Base-by-base conservation (phyloP, 2,888 invertebrate genomes). In the Cataglyphis cursor region DNA sequence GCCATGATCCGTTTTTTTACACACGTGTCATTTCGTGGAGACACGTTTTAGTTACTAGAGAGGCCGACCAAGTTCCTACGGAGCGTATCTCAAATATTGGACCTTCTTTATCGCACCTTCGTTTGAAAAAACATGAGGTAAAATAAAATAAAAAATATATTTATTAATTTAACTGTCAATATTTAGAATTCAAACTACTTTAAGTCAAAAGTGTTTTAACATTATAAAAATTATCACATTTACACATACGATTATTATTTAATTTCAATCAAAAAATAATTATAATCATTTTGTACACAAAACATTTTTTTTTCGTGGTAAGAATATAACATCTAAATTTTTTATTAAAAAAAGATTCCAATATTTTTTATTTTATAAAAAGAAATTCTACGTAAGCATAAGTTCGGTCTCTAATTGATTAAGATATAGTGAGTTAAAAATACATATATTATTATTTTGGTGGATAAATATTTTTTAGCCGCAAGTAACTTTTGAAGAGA, bases 401-500 rank as follows among this genome's bases (percentile, higher is more conserved):
- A 74, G 10, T 76, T 51, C 21, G 5, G n/a, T 54, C 18, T 54
- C 3, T 38, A 12, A 18, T 4, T 35, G 6, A 24, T 38, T 38
- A 8, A 51, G 6, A 6, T 6, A 2, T 18, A 12, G 12, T 73
- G 8, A 44, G 15, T 51, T 74, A 44, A 74, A 21, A 9, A 65
- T 65, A 24, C 38, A 38, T 3, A 24, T 54, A 38, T 3, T 64
- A 35, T 3, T 64, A 35, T 59, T 57, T 57, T 57, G 54, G 1
- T 51, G 51, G 2, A 41, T 18, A 6, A 80, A 57, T 76, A 18
- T 35, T 83, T 84, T 72, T 8, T 80, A 90, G 87, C 80, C 87
- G n/a, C 88, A 90, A 80, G 86, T 91, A 85, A 90, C 88, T 84
- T 91, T 92, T 62, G 86, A 87, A 54, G 66, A 80, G 75, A 88